These are phyloP conservation scores for Alethe diademata DNA, from an alignment of 2,113 vertebrate species.

Conservation along the genomic window DNA sequence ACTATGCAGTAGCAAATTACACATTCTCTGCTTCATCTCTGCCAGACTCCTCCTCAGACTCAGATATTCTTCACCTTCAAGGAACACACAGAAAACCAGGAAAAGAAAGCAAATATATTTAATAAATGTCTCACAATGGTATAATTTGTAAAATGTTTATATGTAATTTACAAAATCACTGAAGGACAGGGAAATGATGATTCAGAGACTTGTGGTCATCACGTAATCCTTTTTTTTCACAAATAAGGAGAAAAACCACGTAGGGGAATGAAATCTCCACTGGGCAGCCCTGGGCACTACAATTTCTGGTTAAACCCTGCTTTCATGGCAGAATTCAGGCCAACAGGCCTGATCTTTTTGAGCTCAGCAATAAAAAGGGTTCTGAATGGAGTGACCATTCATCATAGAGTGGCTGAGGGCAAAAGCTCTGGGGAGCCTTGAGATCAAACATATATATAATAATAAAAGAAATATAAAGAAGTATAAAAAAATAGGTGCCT, in stretches of 20 bases:
- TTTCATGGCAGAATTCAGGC: neutral
- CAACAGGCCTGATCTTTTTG: neutral
- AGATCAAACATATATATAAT: neutral
- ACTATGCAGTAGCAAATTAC: neutral
- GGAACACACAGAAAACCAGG: neutral
- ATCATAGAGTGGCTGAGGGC: rapidly evolving
- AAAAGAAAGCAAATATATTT: neutral
- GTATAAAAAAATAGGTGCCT: neutral
- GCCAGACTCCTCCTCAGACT: neutral
- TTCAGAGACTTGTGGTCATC: neutral
- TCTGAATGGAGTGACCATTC: neutral
- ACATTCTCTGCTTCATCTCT: neutral
- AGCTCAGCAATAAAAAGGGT: neutral
- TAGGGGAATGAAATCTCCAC: neutral
- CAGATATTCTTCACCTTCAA: neutral
- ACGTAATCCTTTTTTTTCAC: neutral
- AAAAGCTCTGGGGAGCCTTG: neutral
- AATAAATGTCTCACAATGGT: neutral
- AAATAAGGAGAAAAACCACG: neutral
- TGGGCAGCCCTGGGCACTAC: neutral
- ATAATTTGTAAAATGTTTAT: neutral
- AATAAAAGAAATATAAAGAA: too few species aligned
- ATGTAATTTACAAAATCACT: neutral
- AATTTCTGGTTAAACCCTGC: neutral
- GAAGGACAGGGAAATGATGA: neutral